Evolutionary conservation across 2,888 invertebrate genomes (phyloP), one percentile per base, ranked within the genome.

Genomic region (Poecilus cupreus): DNA sequence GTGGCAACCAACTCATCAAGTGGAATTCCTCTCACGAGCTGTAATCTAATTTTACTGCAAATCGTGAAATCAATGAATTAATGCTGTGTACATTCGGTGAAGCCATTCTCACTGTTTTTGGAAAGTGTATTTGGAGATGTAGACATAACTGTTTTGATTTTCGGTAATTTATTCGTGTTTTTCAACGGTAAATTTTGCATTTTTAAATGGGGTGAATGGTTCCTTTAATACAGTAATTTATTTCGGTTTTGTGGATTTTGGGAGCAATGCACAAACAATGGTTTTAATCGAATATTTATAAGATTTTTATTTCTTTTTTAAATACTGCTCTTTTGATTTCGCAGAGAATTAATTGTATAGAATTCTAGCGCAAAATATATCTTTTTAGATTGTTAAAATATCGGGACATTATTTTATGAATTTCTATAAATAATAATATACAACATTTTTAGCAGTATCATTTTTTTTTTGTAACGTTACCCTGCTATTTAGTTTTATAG

Each of bases 21-120:
- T 57, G 46, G 46, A 46, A 46, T 46, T 13, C 2, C 46, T 46
- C 46, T 46, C 3, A 1, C 8, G 2, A 46, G 46, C 46, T 46
- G 46, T 46, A 57, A n/a, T 57, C 57, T 57, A 57, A 57, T 22
- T 57, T 57, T 57, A 57, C 24, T 18, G 57, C n/a, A n/a, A n/a
- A n/a, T n/a, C n/a, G n/a, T 8, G n/a, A 20, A 18, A 57, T 57
- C 57, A 57, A 57, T 57, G 16, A 57, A 3, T 54, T 20, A 13
- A 54, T 20, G 57, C 57, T 57, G 57, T 46, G 22, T 11, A 20
- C 57, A 22, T 13, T 57, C 24, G 3, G 20, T 57, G 11, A 57
- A 57, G n/a, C 11, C 24, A 57, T 46, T 46, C n/a, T 46, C 5
- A 4, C 18, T 49, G 49, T 49, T 49, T 49, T 3, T 16, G 49